phyloP scores from a whole-genome alignment of 2,888 invertebrate genomes.

The Agriopis marginaria region DNA sequence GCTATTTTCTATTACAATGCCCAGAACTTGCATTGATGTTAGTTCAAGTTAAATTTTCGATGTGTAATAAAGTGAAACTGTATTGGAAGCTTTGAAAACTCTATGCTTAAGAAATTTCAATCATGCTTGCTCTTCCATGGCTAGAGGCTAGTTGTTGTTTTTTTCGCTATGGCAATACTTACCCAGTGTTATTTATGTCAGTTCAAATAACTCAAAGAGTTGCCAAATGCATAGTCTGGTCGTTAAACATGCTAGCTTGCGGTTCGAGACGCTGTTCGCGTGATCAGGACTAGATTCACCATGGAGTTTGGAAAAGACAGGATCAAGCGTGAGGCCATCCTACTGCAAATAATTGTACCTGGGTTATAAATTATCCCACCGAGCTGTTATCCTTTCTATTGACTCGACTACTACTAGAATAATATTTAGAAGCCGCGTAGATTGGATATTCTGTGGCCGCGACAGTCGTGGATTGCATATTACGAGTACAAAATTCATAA shows the following conservation, averaged over 20 bases:
- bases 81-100: not conserved
- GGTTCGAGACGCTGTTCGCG: slow-evolving; percentile 34
- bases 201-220: slow-evolving; percentile 44
- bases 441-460: no score
- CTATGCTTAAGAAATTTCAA: not conserved
- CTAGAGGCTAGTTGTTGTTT: slow-evolving; percentile 5
- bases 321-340: not conserved
- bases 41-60: no score
- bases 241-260: slow-evolving; percentile 44
- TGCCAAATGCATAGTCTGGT: slow-evolving; percentile 37
- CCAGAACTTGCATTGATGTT: not conserved
- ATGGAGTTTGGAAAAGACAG: slow-evolving; percentile 11
- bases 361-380: no score
- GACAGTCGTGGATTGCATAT: not conserved
- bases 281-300: slow-evolving; percentile 37
- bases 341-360: no score
- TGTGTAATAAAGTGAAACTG: no score
- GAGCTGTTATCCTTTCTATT: no score
- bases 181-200: slow-evolving; percentile 43
- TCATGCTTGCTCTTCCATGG: not conserved
- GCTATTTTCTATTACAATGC: not conserved
- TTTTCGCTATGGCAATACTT: slow-evolving; percentile 28
- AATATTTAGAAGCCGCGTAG: no score
- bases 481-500: not conserved
- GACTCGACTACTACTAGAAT: no score